Base-by-base conservation (phyloP, 2,797 vertebrate species). In the Sebastes matsubarae region DNA sequence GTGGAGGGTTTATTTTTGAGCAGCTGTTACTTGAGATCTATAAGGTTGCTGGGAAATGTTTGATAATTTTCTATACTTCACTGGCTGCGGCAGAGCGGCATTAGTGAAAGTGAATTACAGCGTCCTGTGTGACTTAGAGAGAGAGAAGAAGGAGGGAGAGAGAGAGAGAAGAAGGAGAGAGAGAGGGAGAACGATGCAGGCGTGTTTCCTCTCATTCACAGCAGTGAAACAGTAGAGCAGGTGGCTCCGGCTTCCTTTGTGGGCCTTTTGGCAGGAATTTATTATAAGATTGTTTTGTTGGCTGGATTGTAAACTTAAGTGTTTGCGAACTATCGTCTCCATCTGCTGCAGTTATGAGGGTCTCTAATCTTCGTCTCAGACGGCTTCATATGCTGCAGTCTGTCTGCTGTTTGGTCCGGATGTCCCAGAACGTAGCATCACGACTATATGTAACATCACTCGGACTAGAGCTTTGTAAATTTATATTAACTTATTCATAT, bases 41-140 rank as follows among this genome's bases (percentile, higher is more conserved):
- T 34, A 29, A 1, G 72, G 36, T 27, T 94, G 85, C 86, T 81
- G 87, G 91, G 84, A 94, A 94, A 90, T 77, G 87, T 87, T 86
- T 92, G 70, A 90, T 82, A 72, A 86, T 78, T 79, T 67, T 75
- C 76, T 83, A 50, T 64, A 79, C 84, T 86, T 72, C 72, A 38
- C 55, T 8, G 27, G 75, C 75, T 87, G 66, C 83, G 90, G 77
- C 88, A 87, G 64, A 85, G 75, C 82, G 65, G 84, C 91, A 92
- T 93, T 91, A 91, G 91, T 10, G 36, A 84, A 93, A 93, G 85
- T 90, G 90, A 92, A 89, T 94, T 93, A 94, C 68, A 27, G 82
- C 80, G 52, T 30, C 46, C 72, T 64, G 77, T 71, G 81, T 63
- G 81, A 87, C 80, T 79, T 24, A 30, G 71, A 82, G 60, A 18